Percentiles rank a stretch among this genome's conserved stretches.
Evolutionary conservation across 2,888 invertebrate species (phyloP).

Genomic region (Eristalis pertinax): DNA sequence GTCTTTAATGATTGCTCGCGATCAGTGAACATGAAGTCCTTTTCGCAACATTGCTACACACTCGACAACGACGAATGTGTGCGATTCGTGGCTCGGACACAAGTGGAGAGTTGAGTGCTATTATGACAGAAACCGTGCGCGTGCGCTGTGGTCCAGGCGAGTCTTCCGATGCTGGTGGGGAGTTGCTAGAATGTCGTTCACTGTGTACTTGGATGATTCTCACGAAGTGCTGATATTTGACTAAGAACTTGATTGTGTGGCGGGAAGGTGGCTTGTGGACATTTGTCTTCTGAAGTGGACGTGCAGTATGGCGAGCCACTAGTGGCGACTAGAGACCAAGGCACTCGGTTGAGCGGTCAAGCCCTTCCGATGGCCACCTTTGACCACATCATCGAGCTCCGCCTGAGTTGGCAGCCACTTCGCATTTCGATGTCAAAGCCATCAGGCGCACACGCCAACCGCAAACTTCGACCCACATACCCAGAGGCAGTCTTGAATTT

Average conservation of each 20-base stretch:
- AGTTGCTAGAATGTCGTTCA: too few species aligned
- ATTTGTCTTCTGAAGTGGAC: too few species aligned
- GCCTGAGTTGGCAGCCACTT: neutral
- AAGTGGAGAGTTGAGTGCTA: slow-evolving; percentile 52
- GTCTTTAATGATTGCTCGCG: slow-evolving; percentile 65
- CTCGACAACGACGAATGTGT: slow-evolving; percentile 10
- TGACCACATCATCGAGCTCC: neutral
- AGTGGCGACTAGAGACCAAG: too few species aligned
- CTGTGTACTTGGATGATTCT: neutral
- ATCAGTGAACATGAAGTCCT: slow-evolving; percentile 64
- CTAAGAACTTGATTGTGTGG: neutral
- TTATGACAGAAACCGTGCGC: slow-evolving; percentile 1
- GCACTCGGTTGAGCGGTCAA: too few species aligned
- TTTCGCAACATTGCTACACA: slow-evolving; percentile 25
- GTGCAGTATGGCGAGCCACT: too few species aligned
- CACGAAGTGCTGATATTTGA: neutral
- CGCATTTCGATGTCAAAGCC: neutral
- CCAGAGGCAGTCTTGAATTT: neutral
- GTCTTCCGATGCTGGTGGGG: neutral
- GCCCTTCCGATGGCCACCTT: neutral
- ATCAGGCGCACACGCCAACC: neutral
- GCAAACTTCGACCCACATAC: slow-evolving; percentile 24
- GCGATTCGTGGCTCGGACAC: slow-evolving; percentile 52
- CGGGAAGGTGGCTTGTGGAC: neutral
- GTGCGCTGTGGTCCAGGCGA: neutral